Percentiles rank a stretch among this genome's conserved stretches.
phyloP scores from a whole-genome alignment of 2,888 invertebrate genomes.

The Hemicrepidius hirtus region DNA sequence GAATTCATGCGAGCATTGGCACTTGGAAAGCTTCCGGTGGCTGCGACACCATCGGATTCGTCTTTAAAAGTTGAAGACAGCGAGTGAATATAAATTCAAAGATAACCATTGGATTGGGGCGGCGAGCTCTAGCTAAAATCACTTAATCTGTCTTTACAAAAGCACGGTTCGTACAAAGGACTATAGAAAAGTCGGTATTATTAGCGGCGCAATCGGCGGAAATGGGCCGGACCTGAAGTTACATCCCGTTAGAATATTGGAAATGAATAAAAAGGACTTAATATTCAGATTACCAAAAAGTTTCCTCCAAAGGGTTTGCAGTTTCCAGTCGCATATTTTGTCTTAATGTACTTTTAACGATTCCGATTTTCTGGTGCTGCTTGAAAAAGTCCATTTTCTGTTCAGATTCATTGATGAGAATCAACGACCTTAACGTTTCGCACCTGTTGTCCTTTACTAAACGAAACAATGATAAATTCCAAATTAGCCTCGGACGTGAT shows the following conservation, averaged over 20 bases:
- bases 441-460: constrained; percentile 1
- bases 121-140: constrained; percentile 48
- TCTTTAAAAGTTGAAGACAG: constrained; percentile 49
- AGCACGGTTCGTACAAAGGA: constrained; percentile 42
- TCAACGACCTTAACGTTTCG: background rate
- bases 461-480: background rate
- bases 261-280: constrained; percentile 38
- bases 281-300: constrained; percentile 36
- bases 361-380: constrained; percentile 5
- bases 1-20: constrained; percentile 57
- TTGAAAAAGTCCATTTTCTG: background rate
- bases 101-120: constrained; percentile 49
- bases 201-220: constrained; percentile 48
- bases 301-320: constrained; percentile 17
- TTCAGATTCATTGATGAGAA: background rate
- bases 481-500: background rate
- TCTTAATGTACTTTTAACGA: constrained; percentile 35
- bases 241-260: constrained; percentile 44
- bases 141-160: constrained; percentile 52
- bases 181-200: constrained; percentile 48
- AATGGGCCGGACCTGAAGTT: constrained; percentile 47
- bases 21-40: constrained; percentile 55
- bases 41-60: constrained; percentile 48
- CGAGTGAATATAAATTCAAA: constrained; percentile 50
- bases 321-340: constrained; percentile 17